phyloP scores from a whole-genome alignment of 64 coral and sea anemone genomes.

The Anthopleura sola region DNA sequence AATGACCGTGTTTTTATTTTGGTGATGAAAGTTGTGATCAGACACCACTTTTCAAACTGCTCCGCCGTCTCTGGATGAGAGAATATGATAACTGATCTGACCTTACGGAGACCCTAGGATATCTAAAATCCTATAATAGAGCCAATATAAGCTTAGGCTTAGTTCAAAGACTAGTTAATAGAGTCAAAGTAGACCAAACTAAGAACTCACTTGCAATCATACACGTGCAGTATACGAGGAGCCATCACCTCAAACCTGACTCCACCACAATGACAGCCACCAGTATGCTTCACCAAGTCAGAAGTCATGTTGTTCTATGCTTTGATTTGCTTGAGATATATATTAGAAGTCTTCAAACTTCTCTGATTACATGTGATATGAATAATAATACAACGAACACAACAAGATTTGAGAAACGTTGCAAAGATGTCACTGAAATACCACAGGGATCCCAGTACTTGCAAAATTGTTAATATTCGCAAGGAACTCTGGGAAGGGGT shows the following conservation, averaged over 20 bases:
- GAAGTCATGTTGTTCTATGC: background rate
- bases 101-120: too few species aligned
- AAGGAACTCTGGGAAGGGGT: background rate
- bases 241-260: slow-evolving; percentile 68
- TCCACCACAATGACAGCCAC: slow-evolving; percentile 60
- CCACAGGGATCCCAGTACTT: background rate
- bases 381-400: background rate
- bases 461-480: background rate
- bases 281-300: slow-evolving; percentile 43
- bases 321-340: background rate
- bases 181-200: background rate
- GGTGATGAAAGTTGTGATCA: too few species aligned
- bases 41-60: background rate
- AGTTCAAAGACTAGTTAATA: too few species aligned
- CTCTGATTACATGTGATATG: too few species aligned
- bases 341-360: background rate
- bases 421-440: background rate
- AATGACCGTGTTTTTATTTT: too few species aligned
- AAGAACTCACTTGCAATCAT: slow-evolving; percentile 54
- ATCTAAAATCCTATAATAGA: too few species aligned
- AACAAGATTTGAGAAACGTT: background rate
- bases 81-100: too few species aligned
- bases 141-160: too few species aligned
- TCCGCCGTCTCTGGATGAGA: background rate
- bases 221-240: slow-evolving; percentile 22